Percentiles rank a stretch among this genome's conserved stretches.
Evolutionary conservation across 2,113 vertebrate genomes (phyloP).

Genomic region (Lagopus muta): DNA sequence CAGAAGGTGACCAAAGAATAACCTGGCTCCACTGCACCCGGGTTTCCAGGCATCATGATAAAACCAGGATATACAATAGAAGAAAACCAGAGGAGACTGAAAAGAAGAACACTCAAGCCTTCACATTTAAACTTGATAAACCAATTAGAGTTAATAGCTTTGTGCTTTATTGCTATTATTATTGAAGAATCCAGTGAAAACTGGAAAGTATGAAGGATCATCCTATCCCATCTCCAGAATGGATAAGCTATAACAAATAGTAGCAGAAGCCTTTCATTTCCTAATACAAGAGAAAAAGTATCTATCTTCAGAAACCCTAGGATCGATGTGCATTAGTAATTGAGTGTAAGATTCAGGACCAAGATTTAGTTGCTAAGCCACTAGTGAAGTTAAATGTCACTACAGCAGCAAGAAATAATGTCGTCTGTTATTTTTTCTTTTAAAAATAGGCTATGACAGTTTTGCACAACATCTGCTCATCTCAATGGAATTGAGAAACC

Average conservation of each 20-base stretch:
- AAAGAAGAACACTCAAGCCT: background rate
- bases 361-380: background rate
- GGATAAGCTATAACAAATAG: background rate
- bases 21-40: background rate
- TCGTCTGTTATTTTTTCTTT: background rate
- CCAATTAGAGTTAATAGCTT: background rate
- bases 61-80: background rate
- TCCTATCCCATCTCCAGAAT: background rate
- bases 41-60: background rate
- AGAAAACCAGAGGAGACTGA: background rate
- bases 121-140: background rate
- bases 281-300: background rate
- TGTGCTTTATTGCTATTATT: background rate
- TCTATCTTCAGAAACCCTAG: background rate
- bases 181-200: background rate
- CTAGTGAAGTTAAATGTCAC: background rate
- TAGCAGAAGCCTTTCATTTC: background rate
- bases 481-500: background rate
- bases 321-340: background rate
- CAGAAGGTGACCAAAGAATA: background rate
- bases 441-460: background rate
- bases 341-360: background rate
- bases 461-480: background rate
- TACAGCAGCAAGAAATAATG: background rate
- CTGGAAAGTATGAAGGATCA: background rate